Percentiles rank a stretch among this genome's conserved stretches.
Conservation (phyloP, 2,888 invertebrate genomes). For the Caenorhabditis panamensis region DNA sequence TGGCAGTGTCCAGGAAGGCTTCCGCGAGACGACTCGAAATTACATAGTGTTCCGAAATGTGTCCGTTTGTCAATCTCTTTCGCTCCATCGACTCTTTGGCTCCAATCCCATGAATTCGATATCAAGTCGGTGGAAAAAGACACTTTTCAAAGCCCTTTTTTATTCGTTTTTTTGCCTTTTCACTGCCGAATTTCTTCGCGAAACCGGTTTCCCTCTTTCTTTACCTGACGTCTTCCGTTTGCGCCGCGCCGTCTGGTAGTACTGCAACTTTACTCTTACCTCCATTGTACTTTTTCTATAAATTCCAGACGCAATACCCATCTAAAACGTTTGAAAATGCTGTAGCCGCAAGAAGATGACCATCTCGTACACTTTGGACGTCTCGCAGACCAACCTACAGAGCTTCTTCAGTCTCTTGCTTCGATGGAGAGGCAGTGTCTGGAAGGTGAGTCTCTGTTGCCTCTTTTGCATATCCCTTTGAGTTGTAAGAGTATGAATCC, state of each 20-base stretch:
- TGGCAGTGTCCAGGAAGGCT: neutral
- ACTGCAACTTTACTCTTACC: neutral
- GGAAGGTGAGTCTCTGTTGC: slow-evolving; percentile 61
- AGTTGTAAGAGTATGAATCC: slow-evolving; percentile 33
- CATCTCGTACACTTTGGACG: slow-evolving; percentile 70
- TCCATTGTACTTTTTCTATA: neutral
- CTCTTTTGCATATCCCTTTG: slow-evolving; percentile 25
- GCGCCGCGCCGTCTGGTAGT: no score
- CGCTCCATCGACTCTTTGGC: neutral
- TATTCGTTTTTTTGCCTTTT: slow-evolving; percentile 28
- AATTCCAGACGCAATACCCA: neutral
- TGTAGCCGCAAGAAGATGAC: slow-evolving; percentile 60
- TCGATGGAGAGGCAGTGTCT: slow-evolving; percentile 71
- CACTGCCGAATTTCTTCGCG: neutral
- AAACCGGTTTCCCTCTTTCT: slow-evolving; percentile 33
- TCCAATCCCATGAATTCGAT: slow-evolving; percentile 38
- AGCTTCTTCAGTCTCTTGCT: slow-evolving; percentile 70
- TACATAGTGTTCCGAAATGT: slow-evolving; percentile 21
- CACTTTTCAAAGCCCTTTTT: slow-evolving; percentile 1
- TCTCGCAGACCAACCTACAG: slow-evolving; percentile 68
- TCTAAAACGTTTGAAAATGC: slow-evolving; percentile 21
- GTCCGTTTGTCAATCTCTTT: slow-evolving; percentile 2
- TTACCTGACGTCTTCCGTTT: slow-evolving; percentile 7
- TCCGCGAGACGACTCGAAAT: no score
- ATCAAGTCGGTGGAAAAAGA: slow-evolving; percentile 19